A percentile compares a stretch with the other conserved stretches of the same genome.
Evolutionary conservation across 2,113 vertebrate genomes (phyloP).

Genomic region (Seriola rivoliana): DNA sequence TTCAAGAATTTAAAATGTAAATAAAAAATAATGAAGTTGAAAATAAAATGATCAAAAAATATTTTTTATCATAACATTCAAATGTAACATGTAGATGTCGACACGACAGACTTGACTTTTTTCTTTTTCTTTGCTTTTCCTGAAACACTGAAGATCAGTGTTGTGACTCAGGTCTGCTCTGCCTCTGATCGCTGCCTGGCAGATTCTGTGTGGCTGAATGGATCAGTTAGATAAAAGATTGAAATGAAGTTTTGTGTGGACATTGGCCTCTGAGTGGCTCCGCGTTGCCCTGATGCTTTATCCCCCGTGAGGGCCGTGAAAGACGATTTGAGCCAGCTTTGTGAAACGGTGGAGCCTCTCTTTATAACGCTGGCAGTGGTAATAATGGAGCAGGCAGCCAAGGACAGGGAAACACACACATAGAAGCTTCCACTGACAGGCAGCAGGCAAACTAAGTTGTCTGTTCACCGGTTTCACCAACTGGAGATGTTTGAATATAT

Average conservation of each 20-base stretch:
- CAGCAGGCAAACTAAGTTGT: slow-evolving; percentile 12
- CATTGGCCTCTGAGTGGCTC: slow-evolving; percentile 17
- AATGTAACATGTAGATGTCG: background rate
- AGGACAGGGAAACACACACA: slow-evolving; percentile 21
- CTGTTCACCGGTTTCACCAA: slow-evolving; percentile 8
- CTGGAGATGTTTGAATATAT: background rate
- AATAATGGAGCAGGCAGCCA: slow-evolving; percentile 36
- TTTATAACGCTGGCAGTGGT: slow-evolving; percentile 41
- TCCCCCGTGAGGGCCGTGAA: slow-evolving; percentile 30
- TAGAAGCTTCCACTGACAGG: slow-evolving; percentile 12
- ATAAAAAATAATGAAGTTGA: too few species aligned
- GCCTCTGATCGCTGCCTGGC: slow-evolving; percentile 7
- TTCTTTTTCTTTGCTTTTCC: background rate
- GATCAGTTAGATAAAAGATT: slow-evolving; percentile 37
- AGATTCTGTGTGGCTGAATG: slow-evolving; percentile 6
- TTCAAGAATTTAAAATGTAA: too few species aligned
- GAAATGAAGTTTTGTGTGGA: slow-evolving; percentile 42
- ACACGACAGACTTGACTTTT: background rate
- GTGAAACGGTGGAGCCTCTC: slow-evolving; percentile 19
- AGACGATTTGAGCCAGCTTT: slow-evolving; percentile 45
- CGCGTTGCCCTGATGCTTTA: slow-evolving; percentile 32
- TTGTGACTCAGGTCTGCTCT: background rate
- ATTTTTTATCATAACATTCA: background rate
- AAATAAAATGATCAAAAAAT: too few species aligned
- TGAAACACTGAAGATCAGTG: background rate